phyloP scores from a whole-genome alignment of 2,113 vertebrate genomes.

The Etia nguti region DNA sequence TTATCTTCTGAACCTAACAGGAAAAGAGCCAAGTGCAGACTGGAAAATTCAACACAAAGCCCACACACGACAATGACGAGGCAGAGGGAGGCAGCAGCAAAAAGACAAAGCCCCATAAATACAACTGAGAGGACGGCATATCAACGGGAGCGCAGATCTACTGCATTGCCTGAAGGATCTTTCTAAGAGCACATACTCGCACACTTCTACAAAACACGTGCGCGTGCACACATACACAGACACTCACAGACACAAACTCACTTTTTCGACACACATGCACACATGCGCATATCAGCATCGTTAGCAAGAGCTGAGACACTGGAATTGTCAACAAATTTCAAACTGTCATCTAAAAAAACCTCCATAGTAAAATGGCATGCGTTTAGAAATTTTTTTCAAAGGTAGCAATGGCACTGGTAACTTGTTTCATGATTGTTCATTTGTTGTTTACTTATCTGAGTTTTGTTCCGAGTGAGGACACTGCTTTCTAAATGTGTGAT shows the following conservation, averaged over 20 bases:
- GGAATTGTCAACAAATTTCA: slow-evolving; percentile 57
- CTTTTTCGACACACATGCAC: slow-evolving; percentile 7
- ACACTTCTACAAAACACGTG: slow-evolving; percentile 45
- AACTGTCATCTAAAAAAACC: slow-evolving; percentile 60
- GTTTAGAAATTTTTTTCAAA: slow-evolving; percentile 71
- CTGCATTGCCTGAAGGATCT: slow-evolving; percentile 62
- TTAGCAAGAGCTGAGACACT: slow-evolving; percentile 58
- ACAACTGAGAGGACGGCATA: slow-evolving; percentile 61
- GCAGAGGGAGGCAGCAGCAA: slow-evolving; percentile 50
- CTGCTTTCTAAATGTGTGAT: slow-evolving; percentile 74
- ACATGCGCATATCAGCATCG: slow-evolving; percentile 36
- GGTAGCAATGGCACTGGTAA: slow-evolving; percentile 72
- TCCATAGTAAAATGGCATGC: slow-evolving; percentile 76
- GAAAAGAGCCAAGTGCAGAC: slow-evolving; percentile 56
- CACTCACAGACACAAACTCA: slow-evolving; percentile 12
- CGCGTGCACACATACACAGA: slow-evolving; percentile 7
- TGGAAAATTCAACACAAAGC: slow-evolving; percentile 51
- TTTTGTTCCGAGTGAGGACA: slow-evolving; percentile 67
- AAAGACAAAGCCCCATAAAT: slow-evolving; percentile 65
- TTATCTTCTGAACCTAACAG: slow-evolving; percentile 51
- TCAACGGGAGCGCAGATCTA: slow-evolving; percentile 45
- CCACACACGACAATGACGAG: slow-evolving; percentile 51
- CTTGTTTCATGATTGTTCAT: slow-evolving; percentile 70
- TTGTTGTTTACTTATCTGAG: slow-evolving; percentile 70
- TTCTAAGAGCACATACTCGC: slow-evolving; percentile 68